Evolutionary conservation across 2,113 vertebrate genomes (phyloP).

Genomic region (Pholis gunnellus): DNA sequence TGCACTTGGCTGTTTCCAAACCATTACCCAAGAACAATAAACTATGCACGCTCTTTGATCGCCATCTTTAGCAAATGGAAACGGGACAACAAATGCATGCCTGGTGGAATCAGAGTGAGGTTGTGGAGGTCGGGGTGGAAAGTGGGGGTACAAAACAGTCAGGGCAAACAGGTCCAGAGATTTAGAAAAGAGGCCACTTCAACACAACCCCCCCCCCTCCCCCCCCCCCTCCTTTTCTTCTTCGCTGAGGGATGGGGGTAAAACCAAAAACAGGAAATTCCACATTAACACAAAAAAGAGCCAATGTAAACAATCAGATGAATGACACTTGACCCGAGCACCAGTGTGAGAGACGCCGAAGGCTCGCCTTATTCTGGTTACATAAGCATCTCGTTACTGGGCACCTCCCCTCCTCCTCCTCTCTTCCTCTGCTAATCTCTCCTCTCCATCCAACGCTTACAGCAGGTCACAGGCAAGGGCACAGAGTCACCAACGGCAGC

Average conservation of each 20-base stretch:
- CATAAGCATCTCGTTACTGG: constrained; percentile 74
- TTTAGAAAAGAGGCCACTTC: constrained; percentile 66
- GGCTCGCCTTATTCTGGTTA: constrained; percentile 73
- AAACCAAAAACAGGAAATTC: constrained; percentile 82
- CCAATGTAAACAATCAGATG: constrained; percentile 79
- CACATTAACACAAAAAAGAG: constrained; percentile 82
- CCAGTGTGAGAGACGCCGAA: constrained; percentile 55
- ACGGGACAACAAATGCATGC: constrained; percentile 73
- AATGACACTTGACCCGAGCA: constrained; percentile 77
- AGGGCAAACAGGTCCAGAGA: constrained; percentile 61
- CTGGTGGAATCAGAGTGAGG: constrained; percentile 61
- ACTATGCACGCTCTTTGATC: constrained; percentile 77
- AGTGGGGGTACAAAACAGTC: constrained; percentile 42
- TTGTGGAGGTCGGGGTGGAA: constrained; percentile 36
- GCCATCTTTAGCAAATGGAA: constrained; percentile 64
- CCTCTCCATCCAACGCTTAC: constrained; percentile 36
- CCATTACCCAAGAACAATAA: constrained; percentile 84
- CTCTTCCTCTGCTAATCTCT: constrained; percentile 48
- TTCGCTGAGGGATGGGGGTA: constrained; percentile 58
- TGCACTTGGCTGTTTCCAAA: constrained; percentile 82
- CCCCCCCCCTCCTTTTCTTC: constrained; percentile 6
- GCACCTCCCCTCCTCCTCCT: constrained; percentile 28
- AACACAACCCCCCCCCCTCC: constrained; percentile 24
- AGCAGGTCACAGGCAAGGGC: constrained; percentile 35
- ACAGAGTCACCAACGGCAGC: constrained; percentile 32